Evolutionary conservation across 1,140 invertebrate species (phyloP).

Genomic region (Aphis craccivora): DNA sequence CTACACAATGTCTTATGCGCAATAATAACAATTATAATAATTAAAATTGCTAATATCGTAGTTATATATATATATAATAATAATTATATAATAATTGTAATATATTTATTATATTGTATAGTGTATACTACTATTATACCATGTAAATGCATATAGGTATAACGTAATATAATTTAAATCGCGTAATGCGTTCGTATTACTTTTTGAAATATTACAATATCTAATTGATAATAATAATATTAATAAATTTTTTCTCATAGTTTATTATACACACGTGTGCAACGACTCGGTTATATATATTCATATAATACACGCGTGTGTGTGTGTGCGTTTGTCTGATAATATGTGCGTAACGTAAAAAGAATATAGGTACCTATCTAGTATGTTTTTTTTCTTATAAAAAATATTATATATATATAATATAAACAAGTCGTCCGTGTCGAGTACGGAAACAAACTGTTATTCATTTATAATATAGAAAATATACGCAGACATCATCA

Average conservation of each 20-base stretch:
- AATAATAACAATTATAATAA: background rate
- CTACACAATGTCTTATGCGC: background rate
- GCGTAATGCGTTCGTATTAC: background rate
- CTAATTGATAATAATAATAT: background rate
- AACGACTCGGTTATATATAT: background rate
- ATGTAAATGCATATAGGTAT: background rate
- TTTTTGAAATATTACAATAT: background rate
- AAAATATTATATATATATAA: too few species aligned
- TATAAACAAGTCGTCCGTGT: background rate
- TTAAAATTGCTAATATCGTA: background rate
- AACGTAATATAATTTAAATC: background rate
- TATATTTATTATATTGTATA: background rate
- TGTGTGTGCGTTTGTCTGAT: too few species aligned
- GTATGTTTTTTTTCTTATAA: too few species aligned
- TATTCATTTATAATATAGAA: background rate
- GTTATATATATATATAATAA: too few species aligned
- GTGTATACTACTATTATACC: background rate
- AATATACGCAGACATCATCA: background rate
- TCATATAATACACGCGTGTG: background rate
- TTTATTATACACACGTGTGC: background rate
- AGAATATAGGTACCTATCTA: background rate
- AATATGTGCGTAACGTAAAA: background rate
- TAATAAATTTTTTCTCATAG: background rate
- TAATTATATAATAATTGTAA: background rate
- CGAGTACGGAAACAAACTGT: background rate